Evolutionary conservation across 1,140 invertebrate species (phyloP), one percentile per base, ranked within the genome.

Genomic region (Epicauta chinensis): DNA sequence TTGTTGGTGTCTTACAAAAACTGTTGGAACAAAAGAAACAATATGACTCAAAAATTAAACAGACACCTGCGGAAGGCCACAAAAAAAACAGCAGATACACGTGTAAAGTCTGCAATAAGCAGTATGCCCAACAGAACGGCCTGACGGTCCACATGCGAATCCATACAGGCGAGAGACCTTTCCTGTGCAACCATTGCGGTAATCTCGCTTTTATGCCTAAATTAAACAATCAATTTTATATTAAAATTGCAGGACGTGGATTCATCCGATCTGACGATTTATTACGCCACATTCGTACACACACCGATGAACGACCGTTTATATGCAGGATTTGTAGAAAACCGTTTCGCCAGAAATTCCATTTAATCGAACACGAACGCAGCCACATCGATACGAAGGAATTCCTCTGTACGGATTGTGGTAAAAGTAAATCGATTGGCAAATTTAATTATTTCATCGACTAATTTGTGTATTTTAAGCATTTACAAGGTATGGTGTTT

Each of bases 391-490:
- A 71, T 1, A 71, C 73, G 17, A 73, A 70, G 41, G 64, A 79
- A 7, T 82, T 80, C 64, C 75, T 71, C 3, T 86, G 84, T 64
- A 73, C 69, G 11, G 78, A 82, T 53, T 86, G 84, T 65, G 82
- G 81, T 12, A 86, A 55, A 50, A 48, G 38, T 40, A 44, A 30
- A 10, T 3, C 23, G 6, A 14, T 12, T 16, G 32, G 10, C 2
- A 31, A 31, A 10, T 23, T 3, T 23, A 23, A 23, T 23, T 5
- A 23, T 16, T 30, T 13, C 31, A n/a, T 31, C 12, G 2, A 41
- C 15, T 16, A 39, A 13, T 29, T n/a, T 23, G 7, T 23, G 4
- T 32, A 36, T 9, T 49, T 55, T 17, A 15, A 55, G 47, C 12
- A 3, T 55, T 55, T 23, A 17, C 38, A n/a, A 34, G 53, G 9